phyloP scores from a whole-genome alignment of 2,113 vertebrate genomes.

The Xiphophorus couchianus region DNA sequence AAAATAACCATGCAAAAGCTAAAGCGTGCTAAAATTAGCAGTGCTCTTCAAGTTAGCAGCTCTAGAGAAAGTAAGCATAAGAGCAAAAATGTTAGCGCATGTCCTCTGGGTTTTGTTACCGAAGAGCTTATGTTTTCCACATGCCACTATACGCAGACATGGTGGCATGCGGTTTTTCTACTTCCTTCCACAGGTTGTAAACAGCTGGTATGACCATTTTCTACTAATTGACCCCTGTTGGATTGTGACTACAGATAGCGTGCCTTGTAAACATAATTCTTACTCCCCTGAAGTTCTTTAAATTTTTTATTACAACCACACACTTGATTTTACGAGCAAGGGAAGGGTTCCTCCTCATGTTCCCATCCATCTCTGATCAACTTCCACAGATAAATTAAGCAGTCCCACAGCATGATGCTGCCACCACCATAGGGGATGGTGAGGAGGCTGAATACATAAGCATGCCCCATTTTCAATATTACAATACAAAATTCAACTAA shows the following conservation, averaged over 20 bases:
- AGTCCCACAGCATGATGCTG: neutral
- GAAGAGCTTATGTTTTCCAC: neutral
- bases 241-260: neutral
- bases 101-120: neutral
- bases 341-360: too few relatives aligned
- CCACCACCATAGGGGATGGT: neutral
- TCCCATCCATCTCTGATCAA: too few relatives aligned
- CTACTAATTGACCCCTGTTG: neutral
- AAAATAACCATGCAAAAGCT: too few relatives aligned
- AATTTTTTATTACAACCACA: neutral
- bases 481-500: neutral
- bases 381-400: neutral
- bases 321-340: too few relatives aligned
- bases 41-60: too few relatives aligned
- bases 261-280: neutral
- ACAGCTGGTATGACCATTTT: neutral
- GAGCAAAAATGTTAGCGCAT: neutral
- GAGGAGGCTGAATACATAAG: neutral
- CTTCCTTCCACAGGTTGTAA: constrained; percentile 20
- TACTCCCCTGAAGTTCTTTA: neutral
- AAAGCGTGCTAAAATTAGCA: too few relatives aligned
- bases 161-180: constrained; percentile 2
- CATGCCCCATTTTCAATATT: neutral
- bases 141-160: neutral
- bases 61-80: neutral